These are phyloP conservation scores for Proterorhinus semilunaris DNA, from an alignment of 2,113 vertebrate genomes.

Conservation along the genomic window DNA sequence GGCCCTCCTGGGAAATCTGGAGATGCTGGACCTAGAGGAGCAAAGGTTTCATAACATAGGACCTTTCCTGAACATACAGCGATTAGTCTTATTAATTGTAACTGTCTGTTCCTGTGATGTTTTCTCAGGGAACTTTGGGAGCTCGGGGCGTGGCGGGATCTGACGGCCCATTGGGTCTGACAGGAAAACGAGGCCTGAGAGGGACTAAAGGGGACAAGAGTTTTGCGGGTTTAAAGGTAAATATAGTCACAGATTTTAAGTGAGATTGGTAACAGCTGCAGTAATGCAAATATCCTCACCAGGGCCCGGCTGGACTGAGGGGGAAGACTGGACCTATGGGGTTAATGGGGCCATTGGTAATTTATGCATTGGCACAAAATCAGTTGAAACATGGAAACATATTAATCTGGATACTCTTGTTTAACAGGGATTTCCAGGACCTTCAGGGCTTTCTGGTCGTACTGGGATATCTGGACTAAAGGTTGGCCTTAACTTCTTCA, in stretches of 20 bases:
- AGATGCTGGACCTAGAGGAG: constrained; percentile 64
- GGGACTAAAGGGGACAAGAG: constrained; percentile 78
- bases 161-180: constrained; percentile 58
- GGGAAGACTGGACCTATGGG: constrained; percentile 73
- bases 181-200: constrained; percentile 63
- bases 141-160: constrained; percentile 59
- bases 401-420: background rate
- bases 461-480: constrained; percentile 73
- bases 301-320: constrained; percentile 77
- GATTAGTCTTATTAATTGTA: too few species aligned
- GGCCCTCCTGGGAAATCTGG: constrained; percentile 63
- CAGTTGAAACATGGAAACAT: background rate
- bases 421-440: constrained; percentile 68
- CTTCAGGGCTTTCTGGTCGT: constrained; percentile 65
- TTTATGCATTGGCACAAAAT: background rate
- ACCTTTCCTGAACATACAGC: background rate
- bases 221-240: constrained; percentile 71
- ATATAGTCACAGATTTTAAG: constrained; percentile 19
- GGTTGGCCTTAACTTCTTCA: constrained; percentile 52
- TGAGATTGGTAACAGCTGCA: background rate
- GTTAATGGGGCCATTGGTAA: constrained; percentile 72
- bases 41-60: constrained; percentile 67
- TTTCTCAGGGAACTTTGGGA: constrained; percentile 70
- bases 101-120: background rate
- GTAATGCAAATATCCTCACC: constrained; percentile 15